Evolutionary conservation across 2,113 vertebrate genomes (phyloP).

Genomic region (Bostrychus sinensis): DNA sequence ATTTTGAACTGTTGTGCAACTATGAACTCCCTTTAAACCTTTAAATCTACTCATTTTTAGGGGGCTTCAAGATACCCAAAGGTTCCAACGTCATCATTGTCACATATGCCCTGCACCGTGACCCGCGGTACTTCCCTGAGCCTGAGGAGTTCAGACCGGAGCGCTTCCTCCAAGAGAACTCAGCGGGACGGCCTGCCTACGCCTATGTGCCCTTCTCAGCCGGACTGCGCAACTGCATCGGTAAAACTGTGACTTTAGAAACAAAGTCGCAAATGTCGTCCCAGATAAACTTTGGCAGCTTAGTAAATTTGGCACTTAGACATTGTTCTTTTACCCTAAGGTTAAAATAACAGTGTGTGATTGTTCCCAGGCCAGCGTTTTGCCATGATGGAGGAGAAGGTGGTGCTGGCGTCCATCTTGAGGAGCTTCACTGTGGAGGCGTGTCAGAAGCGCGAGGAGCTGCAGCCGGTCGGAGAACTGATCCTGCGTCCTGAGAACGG

Average conservation of each 20-base stretch:
- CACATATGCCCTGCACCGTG: slow-evolving; percentile 87
- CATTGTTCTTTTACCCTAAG: too few relatives aligned
- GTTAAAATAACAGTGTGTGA: too few relatives aligned
- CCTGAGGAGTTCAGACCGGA: slow-evolving; percentile 92
- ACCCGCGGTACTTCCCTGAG: slow-evolving; percentile 86
- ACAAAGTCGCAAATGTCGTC: too few relatives aligned
- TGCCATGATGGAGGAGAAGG: slow-evolving; percentile 93
- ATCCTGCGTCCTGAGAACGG: slow-evolving; percentile 89
- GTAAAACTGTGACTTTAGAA: slow-evolving; percentile 69
- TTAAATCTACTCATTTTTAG: slow-evolving; percentile 70
- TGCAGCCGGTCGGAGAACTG: slow-evolving; percentile 83
- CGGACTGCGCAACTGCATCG: slow-evolving; percentile 94
- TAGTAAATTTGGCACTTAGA: too few relatives aligned
- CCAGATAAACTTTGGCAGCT: too few relatives aligned
- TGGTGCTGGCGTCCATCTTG: slow-evolving; percentile 84
- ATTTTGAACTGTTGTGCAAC: too few relatives aligned
- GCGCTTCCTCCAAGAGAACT: slow-evolving; percentile 88
- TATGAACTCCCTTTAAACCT: too few relatives aligned
- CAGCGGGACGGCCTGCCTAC: slow-evolving; percentile 82
- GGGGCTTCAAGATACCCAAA: slow-evolving; percentile 82
- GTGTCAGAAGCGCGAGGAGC: slow-evolving; percentile 84
- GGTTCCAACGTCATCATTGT: slow-evolving; percentile 80
- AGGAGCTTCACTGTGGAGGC: slow-evolving; percentile 85
- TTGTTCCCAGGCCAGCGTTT: slow-evolving; percentile 87
- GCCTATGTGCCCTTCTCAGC: slow-evolving; percentile 94